phyloP scores from a whole-genome alignment of 1,140 invertebrate genomes.

The Drosophila burlai region DNA sequence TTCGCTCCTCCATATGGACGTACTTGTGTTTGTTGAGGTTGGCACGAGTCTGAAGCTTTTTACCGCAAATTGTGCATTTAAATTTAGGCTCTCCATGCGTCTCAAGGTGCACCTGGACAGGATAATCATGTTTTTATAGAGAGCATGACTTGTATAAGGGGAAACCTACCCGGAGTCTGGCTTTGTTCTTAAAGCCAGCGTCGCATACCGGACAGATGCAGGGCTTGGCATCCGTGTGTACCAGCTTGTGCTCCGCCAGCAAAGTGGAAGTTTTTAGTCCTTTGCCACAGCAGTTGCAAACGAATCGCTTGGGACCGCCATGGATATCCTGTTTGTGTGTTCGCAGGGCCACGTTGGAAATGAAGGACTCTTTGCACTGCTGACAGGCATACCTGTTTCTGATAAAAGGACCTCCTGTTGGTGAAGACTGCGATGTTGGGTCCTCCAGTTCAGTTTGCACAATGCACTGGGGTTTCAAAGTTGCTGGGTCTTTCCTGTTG shows the following conservation, averaged over 20 bases:
- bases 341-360: constrained; percentile 57
- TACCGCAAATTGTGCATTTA: constrained; percentile 85
- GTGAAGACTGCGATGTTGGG: not conserved
- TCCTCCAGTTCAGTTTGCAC: not conserved
- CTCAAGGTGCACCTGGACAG: constrained; percentile 66
- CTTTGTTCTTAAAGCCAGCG: constrained; percentile 57
- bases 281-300: constrained; percentile 86
- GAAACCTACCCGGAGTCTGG: constrained; percentile 48
- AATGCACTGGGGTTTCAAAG: not conserved
- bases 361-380: constrained; percentile 74
- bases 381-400: constrained; percentile 46
- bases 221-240: constrained; percentile 82
- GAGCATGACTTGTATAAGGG: not conserved
- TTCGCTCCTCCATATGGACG: constrained; percentile 85
- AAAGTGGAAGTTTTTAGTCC: constrained; percentile 84
- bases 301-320: constrained; percentile 80
- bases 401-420: not conserved
- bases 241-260: constrained; percentile 85
- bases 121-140: not conserved
- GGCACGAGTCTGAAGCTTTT: constrained; percentile 85
- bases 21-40: constrained; percentile 85
- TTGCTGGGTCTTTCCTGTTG: not conserved
- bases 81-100: constrained; percentile 84
- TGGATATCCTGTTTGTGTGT: constrained; percentile 85
- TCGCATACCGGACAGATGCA: constrained; percentile 53